A percentile compares a stretch with the other conserved stretches of the same genome.
Evolutionary conservation across 2,888 invertebrate species (phyloP).

Genomic region (Dryococelus australis): DNA sequence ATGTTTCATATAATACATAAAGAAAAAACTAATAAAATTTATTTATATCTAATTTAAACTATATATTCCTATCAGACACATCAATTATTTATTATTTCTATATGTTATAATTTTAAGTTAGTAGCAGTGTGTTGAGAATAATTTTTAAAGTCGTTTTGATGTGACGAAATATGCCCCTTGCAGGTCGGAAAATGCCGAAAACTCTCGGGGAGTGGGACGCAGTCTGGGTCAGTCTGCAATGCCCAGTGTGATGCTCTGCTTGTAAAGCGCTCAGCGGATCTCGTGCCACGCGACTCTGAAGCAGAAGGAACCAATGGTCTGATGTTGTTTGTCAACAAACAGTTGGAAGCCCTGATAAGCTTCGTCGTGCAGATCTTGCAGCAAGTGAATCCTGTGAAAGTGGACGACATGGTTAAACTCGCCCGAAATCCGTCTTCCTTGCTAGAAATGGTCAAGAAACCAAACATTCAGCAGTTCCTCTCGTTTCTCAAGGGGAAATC

Average conservation of each 20-base stretch:
- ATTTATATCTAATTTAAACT: too few species aligned
- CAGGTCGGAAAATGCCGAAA: background rate
- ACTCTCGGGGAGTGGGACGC: background rate
- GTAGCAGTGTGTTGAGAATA: too few species aligned
- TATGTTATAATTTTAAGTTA: too few species aligned
- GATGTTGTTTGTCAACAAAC: background rate
- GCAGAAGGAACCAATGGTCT: background rate
- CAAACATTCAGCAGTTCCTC: background rate
- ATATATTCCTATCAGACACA: too few species aligned
- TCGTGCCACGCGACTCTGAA: background rate
- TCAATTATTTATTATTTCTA: too few species aligned
- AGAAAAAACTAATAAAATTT: too few species aligned
- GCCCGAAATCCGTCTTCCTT: background rate
- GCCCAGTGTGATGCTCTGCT: background rate
- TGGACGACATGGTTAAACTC: conserved; percentile 5
- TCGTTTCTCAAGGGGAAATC: background rate
- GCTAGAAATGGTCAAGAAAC: background rate
- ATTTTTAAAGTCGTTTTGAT: too few species aligned
- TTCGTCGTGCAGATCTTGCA: background rate
- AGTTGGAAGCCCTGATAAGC: background rate
- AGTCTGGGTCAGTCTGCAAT: background rate
- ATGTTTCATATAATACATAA: too few species aligned
- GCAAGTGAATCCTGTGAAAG: background rate
- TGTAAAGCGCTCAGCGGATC: background rate
- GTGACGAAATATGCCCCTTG: background rate